Conservation (phyloP, 2,113 vertebrate genomes). For the Tonatia bakeri region DNA sequence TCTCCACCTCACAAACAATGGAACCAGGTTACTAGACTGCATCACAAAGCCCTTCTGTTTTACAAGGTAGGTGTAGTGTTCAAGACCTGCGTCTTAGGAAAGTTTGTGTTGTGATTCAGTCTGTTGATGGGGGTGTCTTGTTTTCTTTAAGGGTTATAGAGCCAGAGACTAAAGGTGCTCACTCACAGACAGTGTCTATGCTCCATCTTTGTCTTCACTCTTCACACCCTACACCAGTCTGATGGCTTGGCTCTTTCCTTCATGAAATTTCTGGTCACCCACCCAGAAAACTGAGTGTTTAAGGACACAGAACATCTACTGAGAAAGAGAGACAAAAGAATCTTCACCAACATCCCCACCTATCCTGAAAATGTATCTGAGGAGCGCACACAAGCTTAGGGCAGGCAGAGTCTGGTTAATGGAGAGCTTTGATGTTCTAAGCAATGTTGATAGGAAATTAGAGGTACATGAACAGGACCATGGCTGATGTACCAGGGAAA, state of each 20-base stretch:
- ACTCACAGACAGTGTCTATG: background rate
- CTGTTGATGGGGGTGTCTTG: background rate
- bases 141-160: background rate
- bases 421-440: background rate
- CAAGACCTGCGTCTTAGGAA: background rate
- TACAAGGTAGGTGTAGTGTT: background rate
- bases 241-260: background rate
- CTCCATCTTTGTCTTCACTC: background rate
- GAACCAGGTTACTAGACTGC: conserved; percentile 7
- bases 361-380: background rate
- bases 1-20: conserved; percentile 14
- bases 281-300: background rate
- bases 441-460: background rate
- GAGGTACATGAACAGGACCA: background rate
- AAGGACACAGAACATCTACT: background rate
- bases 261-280: background rate
- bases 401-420: background rate
- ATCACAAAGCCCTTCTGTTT: conserved; percentile 59
- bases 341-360: background rate
- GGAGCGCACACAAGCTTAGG: background rate
- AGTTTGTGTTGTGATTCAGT: background rate
- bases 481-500: background rate
- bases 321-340: background rate
- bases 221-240: background rate
- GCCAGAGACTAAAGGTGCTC: background rate